These are phyloP conservation scores for Myiotriccus ornatus DNA, from an alignment of 2,797 vertebrate genomes.

Conservation along the genomic window DNA sequence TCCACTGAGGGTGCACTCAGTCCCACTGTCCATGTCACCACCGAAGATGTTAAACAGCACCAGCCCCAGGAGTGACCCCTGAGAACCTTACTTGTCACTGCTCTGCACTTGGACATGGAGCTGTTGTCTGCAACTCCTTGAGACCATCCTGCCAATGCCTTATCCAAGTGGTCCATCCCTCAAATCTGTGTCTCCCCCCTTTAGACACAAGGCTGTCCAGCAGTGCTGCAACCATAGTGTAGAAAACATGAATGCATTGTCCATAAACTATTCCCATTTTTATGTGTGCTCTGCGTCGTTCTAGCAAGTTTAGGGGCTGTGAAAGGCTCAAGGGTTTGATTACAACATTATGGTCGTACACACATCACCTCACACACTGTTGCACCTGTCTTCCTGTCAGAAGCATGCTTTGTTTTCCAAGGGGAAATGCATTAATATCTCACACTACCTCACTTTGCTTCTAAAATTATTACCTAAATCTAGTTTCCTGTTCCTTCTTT, in stretches of 20 bases:
- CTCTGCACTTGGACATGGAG: neutral
- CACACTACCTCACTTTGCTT: neutral
- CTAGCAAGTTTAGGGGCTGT: neutral
- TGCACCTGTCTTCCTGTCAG: neutral
- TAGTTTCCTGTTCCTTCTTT: neutral
- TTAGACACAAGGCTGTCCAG: neutral
- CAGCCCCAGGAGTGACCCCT: neutral
- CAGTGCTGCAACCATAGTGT: neutral
- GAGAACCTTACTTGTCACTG: neutral
- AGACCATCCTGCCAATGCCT: neutral
- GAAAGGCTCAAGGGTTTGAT: neutral
- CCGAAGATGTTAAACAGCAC: fast-evolving
- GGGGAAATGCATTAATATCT: neutral
- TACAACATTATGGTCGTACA: neutral
- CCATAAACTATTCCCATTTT: neutral
- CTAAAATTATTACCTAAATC: conserved; percentile 25
- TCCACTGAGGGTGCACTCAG: neutral
- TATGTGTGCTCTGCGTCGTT: neutral
- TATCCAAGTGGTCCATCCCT: neutral
- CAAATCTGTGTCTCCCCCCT: neutral
- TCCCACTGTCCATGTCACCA: neutral
- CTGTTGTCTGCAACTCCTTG: neutral
- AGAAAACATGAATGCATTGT: neutral
- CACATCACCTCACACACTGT: neutral
- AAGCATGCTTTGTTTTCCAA: neutral